phyloP scores from a whole-genome alignment of 2,797 vertebrate genomes.

The Danio tinwini region DNA sequence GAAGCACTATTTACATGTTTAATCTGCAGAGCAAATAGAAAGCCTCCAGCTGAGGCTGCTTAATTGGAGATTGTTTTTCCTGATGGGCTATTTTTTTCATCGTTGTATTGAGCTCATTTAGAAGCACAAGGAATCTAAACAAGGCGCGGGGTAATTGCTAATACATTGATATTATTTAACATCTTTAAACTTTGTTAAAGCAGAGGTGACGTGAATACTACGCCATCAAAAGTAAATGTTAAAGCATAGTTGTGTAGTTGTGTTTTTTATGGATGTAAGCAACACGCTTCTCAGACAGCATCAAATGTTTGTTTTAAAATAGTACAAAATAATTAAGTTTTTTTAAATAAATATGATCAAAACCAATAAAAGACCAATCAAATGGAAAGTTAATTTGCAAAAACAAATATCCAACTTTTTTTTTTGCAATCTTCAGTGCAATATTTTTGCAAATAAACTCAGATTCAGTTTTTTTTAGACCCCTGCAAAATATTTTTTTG shows the following conservation, averaged over 20 bases:
- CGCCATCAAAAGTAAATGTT: neutral
- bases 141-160: neutral
- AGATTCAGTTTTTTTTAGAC: neutral
- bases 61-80: conserved; percentile 51
- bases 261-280: neutral
- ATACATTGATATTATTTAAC: neutral
- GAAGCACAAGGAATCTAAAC: conserved; percentile 25
- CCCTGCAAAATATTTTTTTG: neutral
- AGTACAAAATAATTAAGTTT: neutral
- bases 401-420: no score
- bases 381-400: no score
- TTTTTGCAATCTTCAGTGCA: no score
- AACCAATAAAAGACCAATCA: neutral
- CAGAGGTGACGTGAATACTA: neutral
- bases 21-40: conserved; percentile 56
- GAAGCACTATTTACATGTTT: conserved; percentile 57
- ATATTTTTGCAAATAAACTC: no score
- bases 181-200: neutral
- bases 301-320: neutral
- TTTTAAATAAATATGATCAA: neutral
- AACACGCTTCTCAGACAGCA: neutral
- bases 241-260: neutral
- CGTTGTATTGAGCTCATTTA: conserved; percentile 26
- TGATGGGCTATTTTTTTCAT: conserved; percentile 28
- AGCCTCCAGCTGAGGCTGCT: conserved; percentile 52